These are phyloP conservation scores for Vireo altiloquus DNA, from an alignment of 2,113 vertebrate species.

Conservation along the genomic window DNA sequence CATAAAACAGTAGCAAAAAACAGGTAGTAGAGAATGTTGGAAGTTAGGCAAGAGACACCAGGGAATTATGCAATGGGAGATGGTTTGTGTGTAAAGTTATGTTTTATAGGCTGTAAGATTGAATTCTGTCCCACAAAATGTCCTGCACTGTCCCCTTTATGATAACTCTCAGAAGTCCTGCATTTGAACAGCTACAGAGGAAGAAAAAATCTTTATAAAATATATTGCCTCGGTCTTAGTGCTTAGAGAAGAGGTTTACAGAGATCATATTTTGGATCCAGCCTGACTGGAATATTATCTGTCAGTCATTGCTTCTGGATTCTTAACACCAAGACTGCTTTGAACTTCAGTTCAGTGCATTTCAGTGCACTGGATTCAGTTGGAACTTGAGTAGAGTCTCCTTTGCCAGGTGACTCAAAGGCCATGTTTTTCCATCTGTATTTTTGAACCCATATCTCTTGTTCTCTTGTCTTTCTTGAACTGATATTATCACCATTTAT, in stretches of 20 bases:
- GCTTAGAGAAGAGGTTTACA: neutral
- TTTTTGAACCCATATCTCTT: neutral
- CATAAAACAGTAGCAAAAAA: too few relatives aligned
- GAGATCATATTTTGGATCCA: neutral
- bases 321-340: neutral
- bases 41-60: neutral
- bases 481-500: neutral
- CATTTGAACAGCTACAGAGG: neutral
- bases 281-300: neutral
- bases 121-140: neutral
- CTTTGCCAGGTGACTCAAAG: neutral
- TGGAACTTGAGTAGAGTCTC: neutral
- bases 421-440: neutral
- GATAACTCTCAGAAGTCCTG: neutral
- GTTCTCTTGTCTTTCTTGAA: neutral
- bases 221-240: neutral
- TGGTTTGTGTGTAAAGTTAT: neutral
- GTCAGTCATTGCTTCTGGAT: neutral
- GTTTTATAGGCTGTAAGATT: neutral
- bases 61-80: neutral
- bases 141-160: neutral
- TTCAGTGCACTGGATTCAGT: neutral
- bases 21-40: too few relatives aligned
- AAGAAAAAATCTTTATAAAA: neutral
- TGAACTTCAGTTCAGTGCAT: too few relatives aligned